A percentile compares a stretch with the other conserved stretches of the same genome.
Conservation (phyloP, 2,113 vertebrate species). For the Dryoscopus gambensis region DNA sequence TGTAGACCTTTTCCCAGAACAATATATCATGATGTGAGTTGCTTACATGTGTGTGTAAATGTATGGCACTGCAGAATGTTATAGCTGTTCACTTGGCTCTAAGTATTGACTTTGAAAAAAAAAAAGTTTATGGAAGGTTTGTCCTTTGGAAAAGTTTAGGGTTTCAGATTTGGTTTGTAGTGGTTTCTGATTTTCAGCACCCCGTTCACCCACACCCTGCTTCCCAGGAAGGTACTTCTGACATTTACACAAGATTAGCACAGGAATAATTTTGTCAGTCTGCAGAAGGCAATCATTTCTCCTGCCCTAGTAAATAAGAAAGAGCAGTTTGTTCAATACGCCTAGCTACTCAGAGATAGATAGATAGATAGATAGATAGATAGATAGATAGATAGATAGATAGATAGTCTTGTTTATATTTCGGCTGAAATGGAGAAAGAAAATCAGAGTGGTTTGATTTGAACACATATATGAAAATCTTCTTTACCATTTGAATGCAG, state of each 20-base stretch:
- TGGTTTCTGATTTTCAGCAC: not conserved
- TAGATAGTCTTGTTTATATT: not conserved
- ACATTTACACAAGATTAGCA: not conserved
- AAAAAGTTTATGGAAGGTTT: not conserved
- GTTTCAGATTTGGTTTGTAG: not conserved
- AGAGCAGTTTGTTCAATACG: not conserved
- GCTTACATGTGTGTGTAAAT: not conserved
- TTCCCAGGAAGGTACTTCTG: not conserved
- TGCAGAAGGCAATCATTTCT: not conserved
- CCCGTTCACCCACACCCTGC: fast-evolving
- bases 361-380: not conserved
- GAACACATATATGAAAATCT: not conserved
- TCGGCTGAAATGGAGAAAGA: not conserved
- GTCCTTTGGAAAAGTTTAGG: not conserved
- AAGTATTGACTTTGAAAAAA: not conserved
- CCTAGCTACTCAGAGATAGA: not conserved
- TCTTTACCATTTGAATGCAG: not conserved
- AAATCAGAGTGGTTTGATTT: not conserved
- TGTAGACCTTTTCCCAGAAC: not conserved
- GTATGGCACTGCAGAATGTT: not conserved
- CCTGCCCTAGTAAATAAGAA: not conserved
- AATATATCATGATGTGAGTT: not conserved
- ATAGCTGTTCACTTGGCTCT: not conserved
- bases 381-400: not conserved
- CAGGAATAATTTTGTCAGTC: not conserved